Conservation (phyloP, 2,888 invertebrate genomes). For the Cactoblastis cactorum region DNA sequence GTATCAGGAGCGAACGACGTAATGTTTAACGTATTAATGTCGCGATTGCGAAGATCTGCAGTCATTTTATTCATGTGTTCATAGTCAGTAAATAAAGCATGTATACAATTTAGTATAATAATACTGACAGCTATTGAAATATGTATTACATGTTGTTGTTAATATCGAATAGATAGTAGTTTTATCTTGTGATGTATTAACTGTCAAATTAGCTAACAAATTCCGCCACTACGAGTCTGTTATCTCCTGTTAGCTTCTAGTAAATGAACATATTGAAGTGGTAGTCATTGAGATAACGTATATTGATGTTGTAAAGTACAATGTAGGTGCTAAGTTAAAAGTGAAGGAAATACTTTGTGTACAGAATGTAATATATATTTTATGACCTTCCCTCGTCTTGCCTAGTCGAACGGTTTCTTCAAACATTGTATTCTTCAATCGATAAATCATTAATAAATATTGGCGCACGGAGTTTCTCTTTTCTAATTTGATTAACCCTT, state of each 20-base stretch:
- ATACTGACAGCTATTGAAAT: constrained; percentile 37
- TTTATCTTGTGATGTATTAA: constrained; percentile 58
- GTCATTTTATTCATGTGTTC: constrained; percentile 35
- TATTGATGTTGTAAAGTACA: constrained; percentile 55
- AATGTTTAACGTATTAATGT: constrained; percentile 8
- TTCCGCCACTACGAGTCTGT: constrained; percentile 41
- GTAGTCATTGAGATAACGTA: constrained; percentile 52
- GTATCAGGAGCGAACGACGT: constrained; percentile 1
- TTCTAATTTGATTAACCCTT: constrained; percentile 15
- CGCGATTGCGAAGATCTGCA: constrained; percentile 25
- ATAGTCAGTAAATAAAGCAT: constrained; percentile 34
- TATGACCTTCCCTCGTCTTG: constrained; percentile 15
- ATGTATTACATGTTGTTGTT: constrained; percentile 43
- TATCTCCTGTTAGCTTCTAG: constrained; percentile 51
- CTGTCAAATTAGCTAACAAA: constrained; percentile 59
- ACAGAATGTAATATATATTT: constrained; percentile 30
- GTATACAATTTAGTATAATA: constrained; percentile 32
- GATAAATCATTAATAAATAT: constrained; percentile 2
- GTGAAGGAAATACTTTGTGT: constrained; percentile 30
- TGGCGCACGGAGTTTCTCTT: constrained; percentile 3
- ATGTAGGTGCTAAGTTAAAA: constrained; percentile 48
- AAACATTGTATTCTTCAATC: background rate
- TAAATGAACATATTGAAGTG: constrained; percentile 64
- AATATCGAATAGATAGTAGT: constrained; percentile 44
- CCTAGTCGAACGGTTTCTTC: constrained; percentile 2